A percentile compares a stretch with the other conserved stretches of the same genome.
Conservation (phyloP, 2,797 vertebrate species). For the Sarcoramphus papa region DNA sequence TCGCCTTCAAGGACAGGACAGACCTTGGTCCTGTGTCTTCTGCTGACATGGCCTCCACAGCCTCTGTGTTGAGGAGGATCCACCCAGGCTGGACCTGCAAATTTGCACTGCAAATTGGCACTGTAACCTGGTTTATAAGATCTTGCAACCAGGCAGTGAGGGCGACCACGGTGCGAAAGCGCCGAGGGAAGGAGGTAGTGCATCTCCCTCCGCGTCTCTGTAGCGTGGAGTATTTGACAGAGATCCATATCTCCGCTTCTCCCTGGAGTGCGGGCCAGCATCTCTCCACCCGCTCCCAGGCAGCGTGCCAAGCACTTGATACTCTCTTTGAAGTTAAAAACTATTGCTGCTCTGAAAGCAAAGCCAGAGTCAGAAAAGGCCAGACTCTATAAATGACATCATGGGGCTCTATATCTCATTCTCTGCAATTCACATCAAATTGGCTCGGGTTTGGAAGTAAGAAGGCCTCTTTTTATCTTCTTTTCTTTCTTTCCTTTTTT, state of each 20-base stretch:
- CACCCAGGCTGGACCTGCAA: neutral
- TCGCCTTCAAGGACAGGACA: neutral
- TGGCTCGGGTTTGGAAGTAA: neutral
- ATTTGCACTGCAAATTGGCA: neutral
- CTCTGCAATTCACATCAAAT: neutral
- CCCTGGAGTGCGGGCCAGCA: neutral
- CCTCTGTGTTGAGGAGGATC: neutral
- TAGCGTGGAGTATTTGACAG: fast-evolving
- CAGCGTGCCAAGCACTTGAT: neutral
- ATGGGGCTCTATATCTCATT: neutral
- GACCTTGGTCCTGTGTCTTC: neutral
- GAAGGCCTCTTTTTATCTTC: neutral
- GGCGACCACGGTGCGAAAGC: neutral
- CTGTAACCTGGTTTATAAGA: fast-evolving
- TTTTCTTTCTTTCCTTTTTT: neutral
- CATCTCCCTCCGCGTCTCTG: neutral
- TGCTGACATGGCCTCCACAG: neutral
- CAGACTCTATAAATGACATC: neutral
- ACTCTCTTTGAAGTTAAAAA: neutral
- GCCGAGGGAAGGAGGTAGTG: neutral
- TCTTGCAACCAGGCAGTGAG: fast-evolving
- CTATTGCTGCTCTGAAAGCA: neutral
- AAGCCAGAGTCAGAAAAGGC: neutral
- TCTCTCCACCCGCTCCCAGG: neutral
- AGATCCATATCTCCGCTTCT: neutral